These are phyloP conservation scores for Nephrotoma flavescens DNA, from an alignment of 2,888 invertebrate species.

Conservation along the genomic window DNA sequence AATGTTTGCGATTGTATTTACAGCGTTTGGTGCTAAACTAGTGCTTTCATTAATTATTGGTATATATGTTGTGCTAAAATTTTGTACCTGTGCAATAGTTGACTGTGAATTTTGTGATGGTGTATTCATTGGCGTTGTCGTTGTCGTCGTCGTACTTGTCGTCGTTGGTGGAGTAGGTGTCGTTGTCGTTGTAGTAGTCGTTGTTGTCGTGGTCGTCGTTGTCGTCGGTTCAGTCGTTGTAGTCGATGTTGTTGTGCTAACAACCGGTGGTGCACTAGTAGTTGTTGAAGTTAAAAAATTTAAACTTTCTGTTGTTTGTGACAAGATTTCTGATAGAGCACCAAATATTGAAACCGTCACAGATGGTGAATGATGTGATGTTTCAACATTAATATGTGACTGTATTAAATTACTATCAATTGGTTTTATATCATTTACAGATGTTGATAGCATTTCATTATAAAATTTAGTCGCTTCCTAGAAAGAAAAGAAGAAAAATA, in stretches of 20 bases:
- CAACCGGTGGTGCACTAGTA: slow-evolving; percentile 15
- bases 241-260: slow-evolving; percentile 15
- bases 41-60: not conserved
- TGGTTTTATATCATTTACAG: slow-evolving; percentile 15
- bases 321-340: slow-evolving; percentile 41
- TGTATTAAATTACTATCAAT: slow-evolving; percentile 17
- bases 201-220: slow-evolving; percentile 1
- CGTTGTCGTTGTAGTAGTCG: slow-evolving; percentile 11
- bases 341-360: slow-evolving; percentile 43
- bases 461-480: not conserved
- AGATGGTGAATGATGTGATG: slow-evolving; percentile 39
- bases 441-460: not conserved
- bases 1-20: not conserved
- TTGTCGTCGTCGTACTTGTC: slow-evolving; percentile 9
- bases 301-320: slow-evolving; percentile 19
- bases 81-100: slow-evolving; percentile 21
- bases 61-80: not conserved
- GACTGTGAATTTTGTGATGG: slow-evolving; percentile 11
- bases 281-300: slow-evolving; percentile 14
- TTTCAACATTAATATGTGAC: slow-evolving; percentile 36
- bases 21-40: not conserved
- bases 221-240: slow-evolving; percentile 14
- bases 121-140: slow-evolving; percentile 16
- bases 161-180: slow-evolving; percentile 11
- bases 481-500: not conserved